Base-by-base conservation (phyloP, 35 echinoderm and acorn worm species). In the Ophioderma brevispina region DNA sequence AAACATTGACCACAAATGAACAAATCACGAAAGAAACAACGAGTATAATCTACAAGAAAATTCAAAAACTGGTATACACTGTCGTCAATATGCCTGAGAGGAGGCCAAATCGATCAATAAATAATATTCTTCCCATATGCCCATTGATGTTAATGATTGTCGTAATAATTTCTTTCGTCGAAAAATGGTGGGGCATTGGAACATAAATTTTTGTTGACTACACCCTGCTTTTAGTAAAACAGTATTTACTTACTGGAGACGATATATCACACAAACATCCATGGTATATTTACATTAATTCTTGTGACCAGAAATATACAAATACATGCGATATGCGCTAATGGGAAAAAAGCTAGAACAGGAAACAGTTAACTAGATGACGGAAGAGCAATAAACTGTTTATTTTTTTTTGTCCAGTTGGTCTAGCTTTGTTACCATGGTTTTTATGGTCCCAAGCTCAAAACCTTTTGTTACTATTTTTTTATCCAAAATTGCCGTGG, bases 261-360 rank as follows among this genome's bases (percentile, higher is more conserved):
- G 81, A 40, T 43, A 49, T 64, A 52, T 64, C 84, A 92, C 91
- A 87, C 84, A 86, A 78, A 63, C 84, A 87, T 81, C 63, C 80
- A 80, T 87, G 87, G 86, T 92, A 70, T 70, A 70, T 70, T 70
- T 70, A 70, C 59, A 70, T 87, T 87, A 92, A 92, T 77, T 91
- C 52, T 92, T 83, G 76, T 87, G 84, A 87, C 91, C 91, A 92
- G 91, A 92, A 92, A 92, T 92, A 92, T 92, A 92, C 91, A 92
- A 75, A 92, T 92, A 85, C 83, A 70, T 70, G 52, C 46, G 52
- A 64, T 59, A 85, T 85, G 83, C 83, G 70, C 63, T 37, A 64
- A 43, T 59, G 55, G 83, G 50, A 85, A 63, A 37, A 85, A 37
- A 52, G 52, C 37, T 40, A 32, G 63, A 37, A 59, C 31, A 28